Evolutionary conservation across 2,888 invertebrate genomes (phyloP), one percentile per base, ranked within the genome.

Genomic region (Pomacea canaliculata): DNA sequence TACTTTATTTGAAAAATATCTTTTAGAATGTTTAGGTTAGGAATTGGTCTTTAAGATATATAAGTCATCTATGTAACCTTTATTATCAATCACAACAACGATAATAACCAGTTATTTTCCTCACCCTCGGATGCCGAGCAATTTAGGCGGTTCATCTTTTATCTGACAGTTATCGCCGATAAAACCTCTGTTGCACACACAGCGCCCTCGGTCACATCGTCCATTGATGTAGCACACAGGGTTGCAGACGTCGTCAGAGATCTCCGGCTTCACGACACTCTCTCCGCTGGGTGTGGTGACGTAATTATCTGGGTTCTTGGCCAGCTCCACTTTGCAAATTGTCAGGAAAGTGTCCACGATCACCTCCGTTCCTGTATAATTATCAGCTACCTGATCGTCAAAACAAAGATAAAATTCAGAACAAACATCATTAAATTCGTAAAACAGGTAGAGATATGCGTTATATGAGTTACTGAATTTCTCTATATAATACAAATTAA

Each of bases 201-300:
- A 76, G 16, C 7, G 9, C 16, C 72, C 76, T 37, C 62, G 72
- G 7, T 67, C 37, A 68, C 76, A 76, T 16, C 27, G 60, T 19
- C 76, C 76, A 37, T 76, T 71, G 19, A 49, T 27, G 16, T n/a
- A 19, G 23, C 76, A 76, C 27, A 46, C 62, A 27, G 68, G 46
- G 49, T 37, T 37, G 68, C 76, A 76, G 7, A 76, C 62, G 23
- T 71, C 67, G 3, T 60, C 62, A 8, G 67, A 46, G 13, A 68
- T 16, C 19, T 72, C 76, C n/a, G 76, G 76, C n/a, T 76, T 76
- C 16, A 76, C 7, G 48, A 72, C 72, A 13, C n/a, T 66, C 13
- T 72, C 27, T 13, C 76, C 76, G 4, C 62, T 62, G 0, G 62
- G 46, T 27, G 60, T 63, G 4, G 68, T 68, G 68, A 72, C 69